A percentile compares a stretch with the other conserved stretches of the same genome.
phyloP scores from a whole-genome alignment of 1,140 invertebrate genomes.

The Bicyclus anynana region DNA sequence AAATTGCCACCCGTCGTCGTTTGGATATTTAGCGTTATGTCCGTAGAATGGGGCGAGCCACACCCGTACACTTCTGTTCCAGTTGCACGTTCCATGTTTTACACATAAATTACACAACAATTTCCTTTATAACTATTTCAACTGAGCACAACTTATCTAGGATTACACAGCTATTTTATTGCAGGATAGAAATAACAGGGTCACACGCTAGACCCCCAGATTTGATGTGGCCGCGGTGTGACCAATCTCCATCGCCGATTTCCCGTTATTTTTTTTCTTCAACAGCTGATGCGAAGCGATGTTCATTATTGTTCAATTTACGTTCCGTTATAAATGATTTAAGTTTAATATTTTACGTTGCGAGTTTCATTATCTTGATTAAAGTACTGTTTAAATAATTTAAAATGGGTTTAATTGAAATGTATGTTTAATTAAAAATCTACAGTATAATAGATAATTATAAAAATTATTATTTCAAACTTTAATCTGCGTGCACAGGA shows the following conservation, averaged over 20 bases:
- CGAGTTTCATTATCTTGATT: background rate
- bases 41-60: conserved; percentile 80
- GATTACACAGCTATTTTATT: conserved; percentile 75
- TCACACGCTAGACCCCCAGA: conserved; percentile 74
- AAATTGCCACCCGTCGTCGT: conserved; percentile 95
- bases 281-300: conserved; percentile 73
- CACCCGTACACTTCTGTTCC: conserved; percentile 79
- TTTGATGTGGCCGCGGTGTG: conserved; percentile 76
- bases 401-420: no score
- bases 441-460: background rate
- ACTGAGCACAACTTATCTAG: conserved; percentile 60
- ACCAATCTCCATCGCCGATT: conserved; percentile 68
- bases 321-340: conserved; percentile 38
- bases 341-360: background rate
- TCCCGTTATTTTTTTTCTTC: conserved; percentile 73
- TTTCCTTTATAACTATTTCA: conserved; percentile 57
- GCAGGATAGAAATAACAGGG: conserved; percentile 73
- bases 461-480: no score
- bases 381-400: no score
- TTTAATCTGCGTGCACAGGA: conserved; percentile 19
- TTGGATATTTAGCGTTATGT: conserved; percentile 89
- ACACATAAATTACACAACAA: conserved; percentile 70
- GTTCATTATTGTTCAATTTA: conserved; percentile 37
- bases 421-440: no score
- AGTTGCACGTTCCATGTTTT: conserved; percentile 72